These are phyloP conservation scores for Spodoptera littoralis DNA, from an alignment of 2,888 invertebrate genomes.

Conservation along the genomic window DNA sequence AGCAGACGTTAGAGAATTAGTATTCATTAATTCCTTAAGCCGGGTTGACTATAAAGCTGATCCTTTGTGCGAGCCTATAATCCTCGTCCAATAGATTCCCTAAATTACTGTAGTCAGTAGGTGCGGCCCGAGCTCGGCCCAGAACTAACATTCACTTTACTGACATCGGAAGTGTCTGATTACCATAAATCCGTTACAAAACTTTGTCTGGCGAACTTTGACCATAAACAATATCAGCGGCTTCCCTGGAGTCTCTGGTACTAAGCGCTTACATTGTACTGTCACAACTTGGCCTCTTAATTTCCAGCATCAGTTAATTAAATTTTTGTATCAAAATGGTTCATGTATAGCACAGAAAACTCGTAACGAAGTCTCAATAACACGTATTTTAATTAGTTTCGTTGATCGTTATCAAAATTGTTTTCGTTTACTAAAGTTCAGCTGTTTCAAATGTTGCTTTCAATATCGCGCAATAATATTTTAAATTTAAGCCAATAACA, in stretches of 20 bases:
- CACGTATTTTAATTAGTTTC: constrained; percentile 44
- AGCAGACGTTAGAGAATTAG: constrained; percentile 52
- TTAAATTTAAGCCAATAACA: constrained; percentile 18
- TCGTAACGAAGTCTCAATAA: constrained; percentile 32
- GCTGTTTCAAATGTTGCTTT: constrained; percentile 8
- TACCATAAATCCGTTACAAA: constrained; percentile 63
- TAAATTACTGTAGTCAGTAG: constrained; percentile 39
- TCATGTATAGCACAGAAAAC: constrained; percentile 23
- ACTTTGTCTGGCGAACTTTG: constrained; percentile 59
- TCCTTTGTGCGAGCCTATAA: constrained; percentile 54
- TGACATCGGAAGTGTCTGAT: constrained; percentile 56
- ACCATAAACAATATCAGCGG: constrained; percentile 60
- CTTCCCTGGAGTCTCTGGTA: constrained; percentile 24
- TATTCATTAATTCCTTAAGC: constrained; percentile 64
- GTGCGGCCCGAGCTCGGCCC: constrained; percentile 31
- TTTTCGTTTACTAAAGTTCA: constrained; percentile 34
- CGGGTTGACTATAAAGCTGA: constrained; percentile 61
- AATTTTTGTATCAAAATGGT: constrained; percentile 40
- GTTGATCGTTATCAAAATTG: constrained; percentile 32
- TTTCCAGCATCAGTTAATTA: constrained; percentile 47
- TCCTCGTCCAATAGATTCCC: constrained; percentile 52
- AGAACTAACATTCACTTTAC: constrained; percentile 50
- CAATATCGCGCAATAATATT: constrained; percentile 8
- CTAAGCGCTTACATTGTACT: constrained; percentile 41
- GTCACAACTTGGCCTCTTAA: constrained; percentile 37